These are phyloP conservation scores for Amiota mariae DNA, from an alignment of 2,888 invertebrate genomes.

Conservation along the genomic window DNA sequence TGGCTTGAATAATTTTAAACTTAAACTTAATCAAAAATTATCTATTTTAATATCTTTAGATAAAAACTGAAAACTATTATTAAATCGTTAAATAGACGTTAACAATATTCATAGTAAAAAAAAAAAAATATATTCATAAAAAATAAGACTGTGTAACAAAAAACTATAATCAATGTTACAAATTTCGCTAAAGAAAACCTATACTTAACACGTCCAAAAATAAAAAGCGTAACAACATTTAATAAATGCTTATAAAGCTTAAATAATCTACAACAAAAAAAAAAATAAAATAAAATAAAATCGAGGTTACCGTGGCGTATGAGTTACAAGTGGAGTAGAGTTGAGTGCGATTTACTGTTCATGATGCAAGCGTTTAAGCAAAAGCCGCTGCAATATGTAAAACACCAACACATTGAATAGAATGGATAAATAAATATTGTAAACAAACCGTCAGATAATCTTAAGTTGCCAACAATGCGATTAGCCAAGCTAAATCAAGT, in stretches of 20 bases:
- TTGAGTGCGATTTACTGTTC: neutral
- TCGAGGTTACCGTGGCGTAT: conserved; percentile 20
- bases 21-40: too few relatives aligned
- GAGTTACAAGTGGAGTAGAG: conserved; percentile 1
- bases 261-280: neutral
- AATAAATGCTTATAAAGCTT: conserved; percentile 9
- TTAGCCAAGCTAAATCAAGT: too few relatives aligned
- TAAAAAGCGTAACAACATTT: conserved; percentile 5
- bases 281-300: neutral
- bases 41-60: too few relatives aligned
- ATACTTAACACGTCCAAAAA: conserved; percentile 21
- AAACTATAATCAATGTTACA: neutral
- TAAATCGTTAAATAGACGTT: conserved; percentile 25
- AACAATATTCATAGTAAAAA: conserved; percentile 3
- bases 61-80: conserved; percentile 14
- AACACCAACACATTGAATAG: neutral
- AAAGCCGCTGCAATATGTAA: conserved; percentile 1
- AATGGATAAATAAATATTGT: neutral
- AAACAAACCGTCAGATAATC: neutral
- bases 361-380: conserved; percentile 12
- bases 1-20: too few relatives aligned
- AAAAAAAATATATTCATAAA: neutral
- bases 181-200: conserved; percentile 3
- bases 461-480: neutral
- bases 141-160: neutral